These are phyloP conservation scores for Dermolepida albohirtum DNA, from an alignment of 2,888 invertebrate genomes.

Conservation along the genomic window DNA sequence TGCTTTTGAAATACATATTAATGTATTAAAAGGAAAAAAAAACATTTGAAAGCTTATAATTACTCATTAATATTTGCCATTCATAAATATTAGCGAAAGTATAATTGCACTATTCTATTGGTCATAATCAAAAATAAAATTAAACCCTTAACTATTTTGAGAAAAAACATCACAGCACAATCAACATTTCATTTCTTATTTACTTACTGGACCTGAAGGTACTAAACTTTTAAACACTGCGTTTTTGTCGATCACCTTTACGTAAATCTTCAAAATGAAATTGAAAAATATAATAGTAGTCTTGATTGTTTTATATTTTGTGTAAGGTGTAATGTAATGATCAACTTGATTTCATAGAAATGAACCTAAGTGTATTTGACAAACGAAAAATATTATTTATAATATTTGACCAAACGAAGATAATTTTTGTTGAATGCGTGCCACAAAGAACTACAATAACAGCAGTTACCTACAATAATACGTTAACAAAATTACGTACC, in stretches of 20 bases:
- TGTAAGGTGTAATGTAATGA: slow-evolving; percentile 13
- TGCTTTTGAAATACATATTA: no score
- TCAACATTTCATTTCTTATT: slow-evolving; percentile 16
- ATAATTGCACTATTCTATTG: slow-evolving; percentile 18
- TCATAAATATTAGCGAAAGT: slow-evolving; percentile 15
- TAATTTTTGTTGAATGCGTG: no score
- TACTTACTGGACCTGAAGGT: slow-evolving; percentile 27
- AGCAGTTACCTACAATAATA: no score
- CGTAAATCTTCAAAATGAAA: slow-evolving; percentile 37
- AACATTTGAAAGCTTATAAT: slow-evolving; percentile 8
- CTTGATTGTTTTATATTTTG: not conserved
- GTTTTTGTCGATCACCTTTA: slow-evolving; percentile 25
- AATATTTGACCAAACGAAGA: no score
- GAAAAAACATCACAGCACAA: slow-evolving; percentile 32
- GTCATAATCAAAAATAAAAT: slow-evolving; percentile 7
- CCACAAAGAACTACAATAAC: no score
- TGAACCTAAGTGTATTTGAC: slow-evolving; percentile 12
- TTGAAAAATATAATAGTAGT: slow-evolving; percentile 6
- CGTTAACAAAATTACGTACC: no score
- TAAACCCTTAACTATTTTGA: slow-evolving; percentile 37
- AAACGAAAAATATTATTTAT: no score
- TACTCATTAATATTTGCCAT: slow-evolving; percentile 1
- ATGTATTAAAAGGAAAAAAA: not conserved
- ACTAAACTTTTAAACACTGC: slow-evolving; percentile 30
- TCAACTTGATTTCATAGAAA: slow-evolving; percentile 8